Conservation (phyloP, 2,797 vertebrate genomes). For the Scarus forsteni region DNA sequence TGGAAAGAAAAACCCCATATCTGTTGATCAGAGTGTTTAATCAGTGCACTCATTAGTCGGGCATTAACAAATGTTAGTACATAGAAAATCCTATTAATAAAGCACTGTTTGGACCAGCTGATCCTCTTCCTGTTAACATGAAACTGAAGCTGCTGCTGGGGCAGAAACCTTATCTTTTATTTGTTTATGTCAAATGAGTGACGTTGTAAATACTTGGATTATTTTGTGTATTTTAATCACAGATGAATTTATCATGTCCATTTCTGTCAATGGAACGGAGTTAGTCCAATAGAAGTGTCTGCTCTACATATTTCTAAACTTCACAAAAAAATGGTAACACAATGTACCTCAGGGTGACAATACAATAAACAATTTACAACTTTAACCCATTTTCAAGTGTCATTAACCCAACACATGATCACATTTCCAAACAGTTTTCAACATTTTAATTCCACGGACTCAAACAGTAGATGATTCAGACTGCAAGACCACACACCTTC, state of each 20-base stretch:
- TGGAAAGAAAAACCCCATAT: background rate
- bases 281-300: background rate
- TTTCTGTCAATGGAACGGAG: background rate
- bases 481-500: too few species aligned
- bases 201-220: background rate
- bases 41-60: conserved; percentile 21
- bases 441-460: too few species aligned
- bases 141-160: background rate
- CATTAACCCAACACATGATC: too few species aligned
- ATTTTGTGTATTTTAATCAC: background rate
- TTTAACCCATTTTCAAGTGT: too few species aligned
- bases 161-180: background rate
- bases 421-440: too few species aligned
- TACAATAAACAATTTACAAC: too few species aligned
- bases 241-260: background rate
- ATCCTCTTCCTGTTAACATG: conserved; percentile 8
- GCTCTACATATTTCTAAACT: background rate
- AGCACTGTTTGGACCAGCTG: background rate
- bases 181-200: background rate
- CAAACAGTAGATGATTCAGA: too few species aligned
- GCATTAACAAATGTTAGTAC: conserved; percentile 9
- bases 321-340: background rate
- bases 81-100: background rate
- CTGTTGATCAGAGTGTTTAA: conserved; percentile 2
- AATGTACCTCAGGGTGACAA: too few species aligned